Conservation (phyloP, 2,797 vertebrate species). For the Microhierax caerulescens region DNA sequence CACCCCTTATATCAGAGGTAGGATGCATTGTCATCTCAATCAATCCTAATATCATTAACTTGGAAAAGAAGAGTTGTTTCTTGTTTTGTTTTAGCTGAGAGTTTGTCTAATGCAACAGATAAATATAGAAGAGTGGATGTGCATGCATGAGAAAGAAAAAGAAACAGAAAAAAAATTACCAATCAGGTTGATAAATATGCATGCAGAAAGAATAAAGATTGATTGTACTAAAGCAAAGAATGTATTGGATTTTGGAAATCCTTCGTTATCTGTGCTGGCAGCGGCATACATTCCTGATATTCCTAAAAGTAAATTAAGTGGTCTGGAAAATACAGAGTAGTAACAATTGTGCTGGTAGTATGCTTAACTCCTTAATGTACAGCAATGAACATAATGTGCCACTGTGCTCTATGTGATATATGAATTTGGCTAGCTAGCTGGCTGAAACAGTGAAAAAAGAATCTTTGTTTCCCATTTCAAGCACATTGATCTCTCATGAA, state of each 20-base stretch:
- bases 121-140: background rate
- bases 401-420: background rate
- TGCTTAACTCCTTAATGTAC: background rate
- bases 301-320: background rate
- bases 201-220: slow-evolving; percentile 25
- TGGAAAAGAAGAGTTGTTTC: background rate
- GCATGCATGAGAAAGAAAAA: background rate
- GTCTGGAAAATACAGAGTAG: background rate
- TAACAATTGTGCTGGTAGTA: background rate
- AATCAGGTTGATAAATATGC: background rate
- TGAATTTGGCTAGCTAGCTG: background rate
- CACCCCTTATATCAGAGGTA: background rate
- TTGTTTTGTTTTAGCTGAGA: background rate
- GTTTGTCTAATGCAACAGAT: background rate
- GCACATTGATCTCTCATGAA: background rate
- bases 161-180: background rate
- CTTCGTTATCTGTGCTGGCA: background rate
- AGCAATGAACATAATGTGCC: background rate
- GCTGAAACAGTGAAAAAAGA: background rate
- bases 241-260: slow-evolving; percentile 11
- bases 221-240: background rate
- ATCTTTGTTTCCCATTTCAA: background rate
- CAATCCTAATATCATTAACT: background rate
- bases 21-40: background rate
- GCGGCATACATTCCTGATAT: background rate